These are phyloP conservation scores for Drosophila bipectinata DNA, from an alignment of 1,140 invertebrate genomes.

Conservation along the genomic window DNA sequence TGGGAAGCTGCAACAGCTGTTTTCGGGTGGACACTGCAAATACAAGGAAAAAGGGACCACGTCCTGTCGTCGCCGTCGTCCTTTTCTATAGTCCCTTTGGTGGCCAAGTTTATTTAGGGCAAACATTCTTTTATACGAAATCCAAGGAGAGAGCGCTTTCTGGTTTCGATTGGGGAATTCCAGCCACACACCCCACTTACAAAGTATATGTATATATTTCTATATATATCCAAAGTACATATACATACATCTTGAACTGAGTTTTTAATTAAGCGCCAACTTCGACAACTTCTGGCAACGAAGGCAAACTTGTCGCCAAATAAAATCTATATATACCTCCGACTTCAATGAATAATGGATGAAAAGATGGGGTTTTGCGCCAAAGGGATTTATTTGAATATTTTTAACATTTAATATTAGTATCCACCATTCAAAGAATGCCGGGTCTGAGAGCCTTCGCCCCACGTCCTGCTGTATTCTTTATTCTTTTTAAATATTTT, in stretches of 20 bases:
- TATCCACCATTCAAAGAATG: constrained; percentile 25
- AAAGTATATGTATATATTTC: too few relatives aligned
- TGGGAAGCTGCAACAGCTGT: constrained; percentile 34
- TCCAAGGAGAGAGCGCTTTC: constrained; percentile 22
- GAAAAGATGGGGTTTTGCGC: not conserved
- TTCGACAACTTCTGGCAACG: constrained; percentile 1
- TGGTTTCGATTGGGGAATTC: constrained; percentile 43
- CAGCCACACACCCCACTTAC: not conserved
- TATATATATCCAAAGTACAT: not conserved
- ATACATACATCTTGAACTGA: constrained; percentile 10
- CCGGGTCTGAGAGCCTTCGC: not conserved
- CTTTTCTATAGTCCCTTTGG: constrained; percentile 21
- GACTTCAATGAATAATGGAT: too few relatives aligned
- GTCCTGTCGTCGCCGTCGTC: not conserved
- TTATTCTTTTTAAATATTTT: not conserved
- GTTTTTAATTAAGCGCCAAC: constrained; percentile 41
- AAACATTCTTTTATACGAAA: constrained; percentile 35
- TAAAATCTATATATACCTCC: not conserved
- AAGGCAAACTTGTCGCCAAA: not conserved
- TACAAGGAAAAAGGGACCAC: constrained; percentile 1
- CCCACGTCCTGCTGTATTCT: not conserved
- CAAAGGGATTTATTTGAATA: constrained; percentile 12
- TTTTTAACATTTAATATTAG: constrained; percentile 21
- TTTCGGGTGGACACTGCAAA: constrained; percentile 4
- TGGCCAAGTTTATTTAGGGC: constrained; percentile 49